These are phyloP conservation scores for Lampris incognitus DNA, from an alignment of 2,113 vertebrate genomes.

Conservation along the genomic window DNA sequence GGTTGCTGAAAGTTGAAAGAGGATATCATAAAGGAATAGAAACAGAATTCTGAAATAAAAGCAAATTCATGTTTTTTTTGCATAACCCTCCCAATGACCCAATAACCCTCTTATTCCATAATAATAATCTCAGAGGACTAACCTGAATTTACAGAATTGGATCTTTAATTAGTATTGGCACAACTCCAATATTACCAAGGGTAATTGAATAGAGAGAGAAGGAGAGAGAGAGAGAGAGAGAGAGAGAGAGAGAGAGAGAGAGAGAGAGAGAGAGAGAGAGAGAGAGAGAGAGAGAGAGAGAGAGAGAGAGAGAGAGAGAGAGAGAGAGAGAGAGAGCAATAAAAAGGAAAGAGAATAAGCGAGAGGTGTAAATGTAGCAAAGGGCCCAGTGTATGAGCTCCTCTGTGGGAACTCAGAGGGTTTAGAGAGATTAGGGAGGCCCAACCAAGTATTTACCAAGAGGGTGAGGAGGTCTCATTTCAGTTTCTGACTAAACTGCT, in stretches of 20 bases:
- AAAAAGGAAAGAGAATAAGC: conserved; percentile 5
- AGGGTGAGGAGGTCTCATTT: conserved; percentile 52
- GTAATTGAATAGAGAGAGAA: conserved; percentile 9
- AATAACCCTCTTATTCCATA: too few relatives aligned
- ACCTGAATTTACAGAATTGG: conserved; percentile 34
- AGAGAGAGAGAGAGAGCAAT: conserved; percentile 46
- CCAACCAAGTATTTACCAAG: conserved; percentile 33
- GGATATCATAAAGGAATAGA: too few relatives aligned
- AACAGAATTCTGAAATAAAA: too few relatives aligned
- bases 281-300: background rate
- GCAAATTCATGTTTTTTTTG: too few relatives aligned
- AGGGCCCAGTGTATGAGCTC: conserved; percentile 16
- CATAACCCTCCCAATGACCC: too few relatives aligned
- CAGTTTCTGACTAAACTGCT: conserved; percentile 53
- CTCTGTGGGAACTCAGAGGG: conserved; percentile 43
- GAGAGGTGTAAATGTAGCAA: too few relatives aligned
- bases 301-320: conserved; percentile 22
- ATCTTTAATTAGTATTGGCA: conserved; percentile 25
- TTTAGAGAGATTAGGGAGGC: conserved; percentile 37
- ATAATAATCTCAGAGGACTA: too few relatives aligned
- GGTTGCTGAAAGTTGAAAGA: too few relatives aligned
- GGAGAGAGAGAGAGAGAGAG: background rate
- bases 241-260: conserved; percentile 22
- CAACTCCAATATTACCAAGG: conserved; percentile 25
- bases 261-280: conserved; percentile 38